Evolutionary conservation across 2,888 invertebrate genomes (phyloP).

Genomic region (Andrena marginata): DNA sequence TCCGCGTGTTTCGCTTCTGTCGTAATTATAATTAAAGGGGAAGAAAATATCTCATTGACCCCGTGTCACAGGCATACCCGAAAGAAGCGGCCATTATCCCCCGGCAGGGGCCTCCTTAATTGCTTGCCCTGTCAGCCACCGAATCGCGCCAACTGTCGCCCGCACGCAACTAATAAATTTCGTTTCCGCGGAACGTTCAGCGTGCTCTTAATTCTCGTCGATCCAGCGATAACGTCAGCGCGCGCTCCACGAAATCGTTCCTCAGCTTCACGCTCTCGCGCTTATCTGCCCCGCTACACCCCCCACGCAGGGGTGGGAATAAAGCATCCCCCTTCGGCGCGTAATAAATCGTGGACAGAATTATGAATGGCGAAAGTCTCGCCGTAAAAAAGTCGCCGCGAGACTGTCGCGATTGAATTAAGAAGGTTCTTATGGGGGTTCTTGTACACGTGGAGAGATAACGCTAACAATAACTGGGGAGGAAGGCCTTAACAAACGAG

Average conservation of each 20-base stretch:
- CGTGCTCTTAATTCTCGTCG: slow-evolving; percentile 32
- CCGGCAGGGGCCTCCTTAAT: slow-evolving; percentile 66
- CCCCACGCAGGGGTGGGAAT: neutral
- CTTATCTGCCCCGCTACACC: neutral
- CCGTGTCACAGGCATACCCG: slow-evolving; percentile 65
- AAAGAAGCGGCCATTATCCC: slow-evolving; percentile 45
- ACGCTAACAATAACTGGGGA: neutral
- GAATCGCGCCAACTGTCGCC: slow-evolving; percentile 70
- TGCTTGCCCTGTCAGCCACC: slow-evolving; percentile 69
- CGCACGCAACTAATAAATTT: slow-evolving; percentile 76
- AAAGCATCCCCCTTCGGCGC: neutral
- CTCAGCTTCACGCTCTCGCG: slow-evolving; percentile 25
- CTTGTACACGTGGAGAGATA: neutral
- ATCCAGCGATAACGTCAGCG: slow-evolving; percentile 26
- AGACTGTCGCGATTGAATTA: slow-evolving; percentile 29
- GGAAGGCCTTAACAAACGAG: neutral
- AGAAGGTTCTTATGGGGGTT: slow-evolving; percentile 11
- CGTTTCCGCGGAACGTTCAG: slow-evolving; percentile 51
- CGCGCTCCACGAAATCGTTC: neutral
- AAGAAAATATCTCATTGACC: slow-evolving; percentile 64
- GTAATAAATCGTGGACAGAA: slow-evolving; percentile 20
- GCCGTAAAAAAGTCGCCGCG: slow-evolving; percentile 21
- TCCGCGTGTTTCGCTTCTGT: slow-evolving; percentile 19
- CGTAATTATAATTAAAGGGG: slow-evolving; percentile 62
- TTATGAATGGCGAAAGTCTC: slow-evolving; percentile 11